Evolutionary conservation across 2,888 invertebrate genomes (phyloP).

Genomic region (Didymodactylos carnosus): DNA sequence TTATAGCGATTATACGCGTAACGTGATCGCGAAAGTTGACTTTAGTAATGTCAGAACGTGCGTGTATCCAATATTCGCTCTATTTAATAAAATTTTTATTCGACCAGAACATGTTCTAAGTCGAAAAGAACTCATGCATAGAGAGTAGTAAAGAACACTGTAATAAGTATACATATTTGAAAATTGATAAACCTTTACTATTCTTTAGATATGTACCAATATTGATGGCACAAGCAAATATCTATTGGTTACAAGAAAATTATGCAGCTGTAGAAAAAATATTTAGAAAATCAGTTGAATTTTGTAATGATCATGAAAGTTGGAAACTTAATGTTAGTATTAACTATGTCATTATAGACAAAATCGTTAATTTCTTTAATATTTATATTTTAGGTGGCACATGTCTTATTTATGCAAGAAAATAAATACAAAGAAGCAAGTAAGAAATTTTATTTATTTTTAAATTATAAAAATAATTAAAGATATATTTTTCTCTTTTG

Average conservation of each 20-base stretch:
- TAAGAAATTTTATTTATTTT: too few species aligned
- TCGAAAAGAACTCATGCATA: too few species aligned
- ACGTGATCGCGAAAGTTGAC: too few species aligned
- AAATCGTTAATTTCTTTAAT: background rate
- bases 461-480: conserved; percentile 56
- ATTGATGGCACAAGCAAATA: conserved; percentile 96
- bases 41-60: too few species aligned
- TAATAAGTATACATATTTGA: background rate
- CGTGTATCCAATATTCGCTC: too few species aligned
- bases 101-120: too few species aligned
- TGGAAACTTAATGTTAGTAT: conserved; percentile 73
- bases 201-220: conserved; percentile 65
- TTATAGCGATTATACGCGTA: too few species aligned
- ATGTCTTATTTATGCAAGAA: conserved; percentile 96
- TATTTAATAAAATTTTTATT: too few species aligned
- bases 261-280: conserved; percentile 87
- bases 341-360: too few species aligned
- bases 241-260: conserved; percentile 90
- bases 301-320: conserved; percentile 83
- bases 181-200: background rate
- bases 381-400: conserved; percentile 42
- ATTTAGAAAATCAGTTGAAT: conserved; percentile 85
- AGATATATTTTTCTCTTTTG: conserved; percentile 15
- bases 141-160: too few species aligned
- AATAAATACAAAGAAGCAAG: conserved; percentile 88